Base-by-base conservation (phyloP, 2,888 invertebrate genomes). In the Choristoneura rosaceana region DNA sequence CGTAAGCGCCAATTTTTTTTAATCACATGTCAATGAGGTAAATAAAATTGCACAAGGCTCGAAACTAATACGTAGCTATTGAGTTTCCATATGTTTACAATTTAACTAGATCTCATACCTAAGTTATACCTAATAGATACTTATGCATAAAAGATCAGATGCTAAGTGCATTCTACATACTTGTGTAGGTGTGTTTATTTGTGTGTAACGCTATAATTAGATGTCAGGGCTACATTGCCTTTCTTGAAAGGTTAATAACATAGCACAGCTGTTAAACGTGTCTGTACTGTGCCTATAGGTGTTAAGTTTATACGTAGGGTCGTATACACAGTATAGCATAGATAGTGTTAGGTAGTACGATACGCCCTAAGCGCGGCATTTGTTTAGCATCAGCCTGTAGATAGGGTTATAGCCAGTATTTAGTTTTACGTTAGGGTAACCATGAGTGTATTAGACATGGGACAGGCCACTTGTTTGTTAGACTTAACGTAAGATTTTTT, bases 181-280 rank as follows among this genome's bases (percentile, higher is more conserved):
- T 14, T 41, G 15, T 52, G 55, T 55, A 25, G 55, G 55, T 55
- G 52, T 55, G 47, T 70, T 33, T 70, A 52, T 52, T 52, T 61
- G 52, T 61, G 12, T 67, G 62, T 58, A 63, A 68, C 58, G n/a
- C 67, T 68, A 47, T 71, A 71, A 71, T 71, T 68, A 71, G 67
- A 71, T 71, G 71, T 63, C 71, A 71, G 61, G 61, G 61, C 41
- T 58, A 55, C 71, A 68, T 68, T 52, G 71, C 67, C 71, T 64
- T 64, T 47, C 64, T 71, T 63, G 67, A 71, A 71, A 68, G 71
- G 67, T 71, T 71, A 71, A 68, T 71, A 71, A 66, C 70, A 71
- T 62, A 71, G 67, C 58, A 71, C 71, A 71, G 71, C 67, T 71
- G 71, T 67, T 65, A 25, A n/a, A 59, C 50, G 52, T 25, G 62